Conservation (phyloP, 1,140 invertebrate species). For the Anthonomus grandis region DNA sequence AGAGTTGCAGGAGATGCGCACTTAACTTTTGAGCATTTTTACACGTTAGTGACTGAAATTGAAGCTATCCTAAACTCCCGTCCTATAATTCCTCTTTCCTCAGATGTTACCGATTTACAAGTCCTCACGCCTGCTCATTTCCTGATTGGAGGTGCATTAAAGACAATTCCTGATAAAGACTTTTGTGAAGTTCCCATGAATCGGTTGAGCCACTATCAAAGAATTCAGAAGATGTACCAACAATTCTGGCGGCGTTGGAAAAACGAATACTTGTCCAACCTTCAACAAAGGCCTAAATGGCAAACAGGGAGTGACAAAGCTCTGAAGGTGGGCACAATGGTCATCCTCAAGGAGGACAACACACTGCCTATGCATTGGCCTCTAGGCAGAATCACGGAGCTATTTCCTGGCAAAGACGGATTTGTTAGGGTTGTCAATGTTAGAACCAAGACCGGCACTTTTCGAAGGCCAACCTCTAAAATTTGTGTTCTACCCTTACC, state of each 20-base stretch:
- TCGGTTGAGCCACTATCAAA: slow-evolving; percentile 28
- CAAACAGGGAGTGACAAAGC: slow-evolving; percentile 3
- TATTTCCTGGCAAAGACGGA: slow-evolving; percentile 37
- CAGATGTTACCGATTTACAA: slow-evolving; percentile 25
- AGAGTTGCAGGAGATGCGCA: slow-evolving; percentile 26
- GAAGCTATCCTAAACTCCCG: slow-evolving; percentile 32
- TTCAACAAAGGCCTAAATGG: slow-evolving; percentile 42
- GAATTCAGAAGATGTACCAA: slow-evolving; percentile 37
- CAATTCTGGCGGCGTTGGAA: slow-evolving; percentile 45
- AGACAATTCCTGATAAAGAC: background rate
- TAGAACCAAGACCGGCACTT: too few relatives aligned
- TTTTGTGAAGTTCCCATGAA: background rate
- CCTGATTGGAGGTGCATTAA: slow-evolving; percentile 28
- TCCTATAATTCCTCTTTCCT: slow-evolving; percentile 21
- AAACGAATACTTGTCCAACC: slow-evolving; percentile 39
- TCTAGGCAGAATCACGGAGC: slow-evolving; percentile 36
- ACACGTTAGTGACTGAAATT: slow-evolving; percentile 33
- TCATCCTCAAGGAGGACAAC: slow-evolving; percentile 43
- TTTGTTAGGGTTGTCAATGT: slow-evolving; percentile 34
- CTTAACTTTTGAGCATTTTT: slow-evolving; percentile 35
- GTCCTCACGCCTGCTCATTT: slow-evolving; percentile 33
- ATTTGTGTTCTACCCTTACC: too few relatives aligned
- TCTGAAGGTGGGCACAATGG: slow-evolving; percentile 34
- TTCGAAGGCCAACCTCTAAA: too few relatives aligned
- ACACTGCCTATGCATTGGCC: slow-evolving; percentile 41